These are phyloP conservation scores for Anolis sagrei DNA, from an alignment of 2,113 vertebrate species.

Conservation along the genomic window DNA sequence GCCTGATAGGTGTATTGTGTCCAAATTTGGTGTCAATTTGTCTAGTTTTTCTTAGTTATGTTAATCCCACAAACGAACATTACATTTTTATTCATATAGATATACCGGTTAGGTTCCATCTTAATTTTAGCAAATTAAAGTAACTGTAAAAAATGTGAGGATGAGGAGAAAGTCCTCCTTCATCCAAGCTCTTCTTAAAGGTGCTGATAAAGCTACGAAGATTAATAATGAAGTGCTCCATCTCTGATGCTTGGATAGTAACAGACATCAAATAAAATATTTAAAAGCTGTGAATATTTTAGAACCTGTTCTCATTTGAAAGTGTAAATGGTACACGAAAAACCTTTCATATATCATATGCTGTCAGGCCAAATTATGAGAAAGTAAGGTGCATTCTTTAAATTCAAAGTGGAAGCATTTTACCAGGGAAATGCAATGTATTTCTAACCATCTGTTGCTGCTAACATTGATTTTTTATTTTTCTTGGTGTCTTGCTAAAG, in stretches of 20 bases:
- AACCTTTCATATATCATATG: not conserved
- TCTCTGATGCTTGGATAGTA: conserved; percentile 3
- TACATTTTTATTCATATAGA: too few species aligned
- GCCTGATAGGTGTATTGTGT: too few species aligned
- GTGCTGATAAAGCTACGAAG: not conserved
- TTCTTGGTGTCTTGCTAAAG: conserved; percentile 47
- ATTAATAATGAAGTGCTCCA: not conserved
- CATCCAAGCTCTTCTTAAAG: not conserved
- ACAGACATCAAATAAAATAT: not conserved
- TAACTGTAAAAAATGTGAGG: not conserved
- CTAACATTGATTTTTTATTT: conserved; percentile 55
- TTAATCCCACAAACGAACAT: too few species aligned
- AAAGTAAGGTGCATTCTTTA: not conserved
- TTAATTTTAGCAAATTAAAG: not conserved
- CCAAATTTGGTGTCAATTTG: too few species aligned
- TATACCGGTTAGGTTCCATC: not conserved
- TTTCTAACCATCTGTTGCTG: conserved; percentile 49
- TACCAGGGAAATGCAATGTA: conserved; percentile 44
- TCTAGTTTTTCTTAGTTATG: too few species aligned
- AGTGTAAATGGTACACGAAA: conserved; percentile 28
- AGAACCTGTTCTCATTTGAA: conserved; percentile 18
- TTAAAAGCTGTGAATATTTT: conserved; percentile 14
- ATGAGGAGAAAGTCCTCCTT: not conserved
- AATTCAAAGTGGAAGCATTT: conserved; percentile 21
- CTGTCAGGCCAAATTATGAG: conserved; percentile 24